Base-by-base conservation (phyloP, 2,113 vertebrate genomes). In the Limnothrissa miodon region DNA sequence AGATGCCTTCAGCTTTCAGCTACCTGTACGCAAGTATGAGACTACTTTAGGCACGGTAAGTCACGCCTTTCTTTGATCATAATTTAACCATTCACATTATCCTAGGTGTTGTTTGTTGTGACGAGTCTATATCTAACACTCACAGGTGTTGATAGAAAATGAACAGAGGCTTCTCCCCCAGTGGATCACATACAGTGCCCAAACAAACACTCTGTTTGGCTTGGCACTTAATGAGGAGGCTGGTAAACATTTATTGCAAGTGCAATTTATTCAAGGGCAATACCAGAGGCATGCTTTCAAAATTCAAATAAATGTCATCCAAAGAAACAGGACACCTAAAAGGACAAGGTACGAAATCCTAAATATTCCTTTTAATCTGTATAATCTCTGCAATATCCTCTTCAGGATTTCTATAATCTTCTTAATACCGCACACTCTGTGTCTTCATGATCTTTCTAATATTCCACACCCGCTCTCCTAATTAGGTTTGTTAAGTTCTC, bases 41-140 rank as follows among this genome's bases (percentile, higher is more conserved):
- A 25, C 85, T 82, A 23, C 88, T 87, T 81, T 82, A 94, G 92
- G 90, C 92, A 89, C 92, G 0, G 17, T 39, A 53, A 45, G 7
- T n/a, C 6, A 23, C 29, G 33, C 33, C 45, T 66, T 29, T 33
- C 25, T 66, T 62, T n/a, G n/a, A n/a, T n/a, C n/a, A n/a, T n/a
- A n/a, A n/a, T n/a, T n/a, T n/a, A n/a, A n/a, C n/a, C n/a, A n/a
- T n/a, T n/a, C n/a, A n/a, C n/a, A n/a, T n/a, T n/a, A n/a, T n/a
- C n/a, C n/a, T n/a, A n/a, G 51, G 2, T 53, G 51, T 21, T 53
- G 19, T 53, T 53, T 53, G 46, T 53, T 53, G 19, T 53, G 51
- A 53, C 23, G 17, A 53, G 51, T 53, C 17, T 53, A 19, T 21
- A 53, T 56, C 46, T n/a, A 1, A 70, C 15, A 46, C 1, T 25